These are phyloP conservation scores for Telmatherina bonti DNA, from an alignment of 2,797 vertebrate species.

Conservation along the genomic window DNA sequence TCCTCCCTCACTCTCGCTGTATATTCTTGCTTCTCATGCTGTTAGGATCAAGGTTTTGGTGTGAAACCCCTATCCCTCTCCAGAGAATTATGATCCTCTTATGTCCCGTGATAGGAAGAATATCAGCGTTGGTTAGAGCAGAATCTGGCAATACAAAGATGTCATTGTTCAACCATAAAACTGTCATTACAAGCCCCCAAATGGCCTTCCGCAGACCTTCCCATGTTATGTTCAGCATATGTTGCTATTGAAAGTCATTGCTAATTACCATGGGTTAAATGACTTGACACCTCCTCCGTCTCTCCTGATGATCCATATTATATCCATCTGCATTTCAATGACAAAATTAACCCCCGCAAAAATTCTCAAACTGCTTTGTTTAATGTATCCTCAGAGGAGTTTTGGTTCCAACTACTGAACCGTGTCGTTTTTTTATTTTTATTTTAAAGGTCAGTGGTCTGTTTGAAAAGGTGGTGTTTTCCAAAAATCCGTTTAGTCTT, in stretches of 20 bases:
- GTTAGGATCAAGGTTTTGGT: constrained; percentile 44
- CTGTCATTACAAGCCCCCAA: constrained; percentile 71
- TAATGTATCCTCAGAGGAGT: constrained; percentile 60
- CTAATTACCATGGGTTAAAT: constrained; percentile 81
- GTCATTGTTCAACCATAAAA: constrained; percentile 71
- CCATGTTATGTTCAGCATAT: constrained; percentile 71
- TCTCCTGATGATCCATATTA: constrained; percentile 69
- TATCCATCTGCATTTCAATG: constrained; percentile 63
- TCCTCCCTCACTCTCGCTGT: constrained; percentile 2
- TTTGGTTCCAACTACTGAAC: constrained; percentile 51
- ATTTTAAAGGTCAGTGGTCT: constrained; percentile 59
- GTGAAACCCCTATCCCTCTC: constrained; percentile 40
- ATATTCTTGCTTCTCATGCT: constrained; percentile 31
- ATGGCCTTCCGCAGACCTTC: constrained; percentile 61
- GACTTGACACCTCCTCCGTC: constrained; percentile 72
- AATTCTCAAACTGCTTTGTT: constrained; percentile 51
- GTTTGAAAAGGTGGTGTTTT: constrained; percentile 68
- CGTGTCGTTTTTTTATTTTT: constrained; percentile 31
- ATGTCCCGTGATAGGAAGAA: constrained; percentile 43
- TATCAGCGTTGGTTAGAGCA: constrained; percentile 43
- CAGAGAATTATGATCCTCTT: constrained; percentile 53
- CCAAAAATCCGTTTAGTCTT: constrained; percentile 55
- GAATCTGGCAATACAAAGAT: constrained; percentile 57
- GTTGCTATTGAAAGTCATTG: constrained; percentile 67
- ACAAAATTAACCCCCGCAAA: constrained; percentile 28